Evolutionary conservation across 1,140 invertebrate genomes (phyloP), one percentile per base, ranked within the genome.

Genomic region (Drosophila arizonae): DNA sequence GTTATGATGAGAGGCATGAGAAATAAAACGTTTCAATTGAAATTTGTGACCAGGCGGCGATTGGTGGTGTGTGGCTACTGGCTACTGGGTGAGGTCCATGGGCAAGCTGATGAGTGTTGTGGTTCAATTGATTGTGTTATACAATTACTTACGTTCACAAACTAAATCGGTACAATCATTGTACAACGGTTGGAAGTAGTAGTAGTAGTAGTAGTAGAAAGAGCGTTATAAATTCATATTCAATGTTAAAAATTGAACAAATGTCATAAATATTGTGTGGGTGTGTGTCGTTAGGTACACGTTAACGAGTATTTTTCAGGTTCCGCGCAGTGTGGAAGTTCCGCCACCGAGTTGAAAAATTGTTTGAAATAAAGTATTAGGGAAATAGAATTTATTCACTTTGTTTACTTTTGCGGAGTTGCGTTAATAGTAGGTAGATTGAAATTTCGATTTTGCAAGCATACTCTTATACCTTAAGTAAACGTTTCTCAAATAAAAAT

Each of bases 61-160:
- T 51, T 51, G 17, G 46, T 67, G 65, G 55, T 67, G 65, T 33
- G 48, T 43, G 17, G n/a, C 43, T 46, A 46, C n/a, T 46, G 43
- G 43, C 50, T 21, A 45, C n/a, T 43, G 41, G 39, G 17, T 51
- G 30, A 41, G 15, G 5, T 33, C 33, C 48, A 41, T 26, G 39
- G 28, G 26, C 26, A 43, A 56, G 45, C 33, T 60, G 36, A 70
- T 79, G 50, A 64, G 24, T 56, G 28, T 70, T 51, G 26, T 55
- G 63, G n/a, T 69, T 63, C 58, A 58, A 55, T 73, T 54, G 46
- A 52, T 30, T 61, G 63, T 72, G 45, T 69, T 62, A 60, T 51
- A 63, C 73, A 67, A n/a, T 84, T 86, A 86, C 81, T 86, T 86
- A 86, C 81, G 78, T 78, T 86, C 78, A 86, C 65, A 67, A 86